A percentile compares a stretch with the other conserved stretches of the same genome.
These are phyloP conservation scores for Cheilosia pagana DNA, from an alignment of 2,888 invertebrate genomes.

Conservation along the genomic window DNA sequence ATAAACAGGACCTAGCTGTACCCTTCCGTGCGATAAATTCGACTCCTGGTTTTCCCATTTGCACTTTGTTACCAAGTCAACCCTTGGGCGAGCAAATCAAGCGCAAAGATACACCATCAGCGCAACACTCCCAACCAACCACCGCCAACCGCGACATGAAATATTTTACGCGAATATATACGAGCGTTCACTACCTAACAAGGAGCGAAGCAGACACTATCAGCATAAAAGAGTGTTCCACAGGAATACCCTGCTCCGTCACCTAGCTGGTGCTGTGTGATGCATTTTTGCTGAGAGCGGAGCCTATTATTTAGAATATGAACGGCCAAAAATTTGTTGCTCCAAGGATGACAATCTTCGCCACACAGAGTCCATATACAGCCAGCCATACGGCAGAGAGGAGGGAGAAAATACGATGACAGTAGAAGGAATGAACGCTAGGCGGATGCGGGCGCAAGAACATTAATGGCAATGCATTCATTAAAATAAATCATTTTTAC, in stretches of 20 bases:
- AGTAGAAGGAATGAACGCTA: constrained; percentile 33
- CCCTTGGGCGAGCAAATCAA: constrained; percentile 69
- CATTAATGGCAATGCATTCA: constrained; percentile 73
- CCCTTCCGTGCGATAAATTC: constrained; percentile 53
- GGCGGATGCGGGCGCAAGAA: neutral
- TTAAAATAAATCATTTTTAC: constrained; percentile 75
- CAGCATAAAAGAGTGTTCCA: constrained; percentile 63
- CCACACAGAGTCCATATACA: constrained; percentile 23
- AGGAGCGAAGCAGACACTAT: constrained; percentile 66
- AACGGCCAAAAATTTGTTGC: constrained; percentile 53
- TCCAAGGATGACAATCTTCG: constrained; percentile 47
- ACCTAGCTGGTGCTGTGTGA: neutral
- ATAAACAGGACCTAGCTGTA: constrained; percentile 54
- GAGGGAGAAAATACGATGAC: constrained; percentile 49
- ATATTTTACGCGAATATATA: constrained; percentile 42
- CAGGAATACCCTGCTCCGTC: constrained; percentile 21
- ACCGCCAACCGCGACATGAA: constrained; percentile 55
- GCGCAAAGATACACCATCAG: constrained; percentile 56
- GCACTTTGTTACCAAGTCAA: constrained; percentile 74
- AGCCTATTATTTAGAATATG: constrained; percentile 64
- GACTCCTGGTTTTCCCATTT: constrained; percentile 62
- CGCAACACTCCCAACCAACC: neutral
- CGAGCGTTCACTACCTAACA: constrained; percentile 26
- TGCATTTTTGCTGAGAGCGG: constrained; percentile 37
- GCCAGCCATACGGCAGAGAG: constrained; percentile 17